A percentile compares a stretch with the other conserved stretches of the same genome.
Conservation (phyloP, 2,888 invertebrate species). For the Trilocha varians region DNA sequence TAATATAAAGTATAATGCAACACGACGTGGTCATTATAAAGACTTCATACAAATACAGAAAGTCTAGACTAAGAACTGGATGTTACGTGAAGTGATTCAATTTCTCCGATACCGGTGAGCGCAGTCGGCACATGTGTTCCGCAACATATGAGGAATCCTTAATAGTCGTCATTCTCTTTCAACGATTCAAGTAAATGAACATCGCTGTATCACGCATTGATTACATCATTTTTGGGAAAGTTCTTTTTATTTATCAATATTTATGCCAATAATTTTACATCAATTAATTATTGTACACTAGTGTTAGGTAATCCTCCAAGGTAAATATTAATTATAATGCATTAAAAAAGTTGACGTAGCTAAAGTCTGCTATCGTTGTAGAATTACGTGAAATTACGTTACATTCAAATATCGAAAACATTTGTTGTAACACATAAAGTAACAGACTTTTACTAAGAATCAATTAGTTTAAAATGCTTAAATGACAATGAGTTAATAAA, state of each 20-base stretch:
- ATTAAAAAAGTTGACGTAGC: no score
- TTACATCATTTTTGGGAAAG: conserved; percentile 61
- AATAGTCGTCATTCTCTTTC: conserved; percentile 39
- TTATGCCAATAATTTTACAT: neutral
- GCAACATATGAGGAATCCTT: conserved; percentile 36
- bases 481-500: no score
- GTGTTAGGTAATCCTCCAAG: no score
- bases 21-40: no score
- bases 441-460: no score
- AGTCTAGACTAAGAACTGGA: conserved; percentile 23
- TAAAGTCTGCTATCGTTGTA: no score
- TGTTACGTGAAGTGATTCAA: conserved; percentile 21
- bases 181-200: conserved; percentile 46
- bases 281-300: neutral
- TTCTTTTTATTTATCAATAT: conserved; percentile 23
- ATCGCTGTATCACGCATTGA: conserved; percentile 42
- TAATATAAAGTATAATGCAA: no score
- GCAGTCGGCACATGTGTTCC: conserved; percentile 25
- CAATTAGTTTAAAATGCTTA: no score
- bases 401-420: no score
- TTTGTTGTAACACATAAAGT: no score
- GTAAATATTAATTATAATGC: no score
- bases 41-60: neutral
- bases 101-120: conserved; percentile 21
- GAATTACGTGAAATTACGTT: no score